Conservation (phyloP, 2,797 vertebrate genomes). For the Sebastes goodei region DNA sequence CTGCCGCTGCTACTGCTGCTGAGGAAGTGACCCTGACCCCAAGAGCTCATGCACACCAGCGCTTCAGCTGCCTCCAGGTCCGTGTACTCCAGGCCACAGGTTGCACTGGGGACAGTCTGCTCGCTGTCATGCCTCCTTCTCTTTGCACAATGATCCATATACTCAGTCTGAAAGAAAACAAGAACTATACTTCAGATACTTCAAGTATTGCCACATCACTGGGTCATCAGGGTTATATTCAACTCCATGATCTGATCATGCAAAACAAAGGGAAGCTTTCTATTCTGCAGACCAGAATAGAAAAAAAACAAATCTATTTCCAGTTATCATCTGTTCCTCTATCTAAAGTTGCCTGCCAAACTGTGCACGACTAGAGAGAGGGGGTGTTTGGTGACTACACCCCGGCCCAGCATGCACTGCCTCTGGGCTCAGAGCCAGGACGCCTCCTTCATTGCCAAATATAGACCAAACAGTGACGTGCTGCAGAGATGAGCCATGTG, state of each 20-base stretch:
- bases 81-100: constrained; percentile 86
- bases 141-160: constrained; percentile 86
- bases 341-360: constrained; percentile 39
- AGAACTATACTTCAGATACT: constrained; percentile 1
- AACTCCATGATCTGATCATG: not conserved
- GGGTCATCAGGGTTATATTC: not conserved
- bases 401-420: constrained; percentile 66
- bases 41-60: constrained; percentile 97
- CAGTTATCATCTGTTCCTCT: constrained; percentile 33
- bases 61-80: constrained; percentile 96
- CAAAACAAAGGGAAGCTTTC: not conserved
- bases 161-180: constrained; percentile 81
- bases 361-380: constrained; percentile 9
- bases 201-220: not conserved
- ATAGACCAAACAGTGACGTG: constrained; percentile 81
- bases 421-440: constrained; percentile 65
- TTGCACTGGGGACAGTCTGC: constrained; percentile 79
- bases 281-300: not conserved
- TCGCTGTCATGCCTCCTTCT: constrained; percentile 90
- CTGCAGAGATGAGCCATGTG: constrained; percentile 76
- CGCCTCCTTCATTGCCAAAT: constrained; percentile 82
- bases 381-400: constrained; percentile 69
- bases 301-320: not conserved
- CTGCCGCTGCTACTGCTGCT: constrained; percentile 42
- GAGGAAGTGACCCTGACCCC: constrained; percentile 87